Conservation (phyloP, 2,113 vertebrate genomes). For the Onychostruthus taczanowskii region DNA sequence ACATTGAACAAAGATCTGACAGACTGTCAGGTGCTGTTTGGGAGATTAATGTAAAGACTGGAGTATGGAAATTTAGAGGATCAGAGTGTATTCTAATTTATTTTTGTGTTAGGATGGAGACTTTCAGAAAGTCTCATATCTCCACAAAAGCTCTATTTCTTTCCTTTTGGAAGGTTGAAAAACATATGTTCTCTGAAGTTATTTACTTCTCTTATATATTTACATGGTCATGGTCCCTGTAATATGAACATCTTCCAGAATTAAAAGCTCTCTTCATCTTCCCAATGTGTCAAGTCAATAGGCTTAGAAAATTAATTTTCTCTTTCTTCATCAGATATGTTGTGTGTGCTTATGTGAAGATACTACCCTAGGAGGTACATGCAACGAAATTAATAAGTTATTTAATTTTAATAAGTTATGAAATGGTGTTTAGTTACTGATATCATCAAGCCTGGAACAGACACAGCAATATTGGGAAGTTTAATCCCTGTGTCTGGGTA, state of each 20-base stretch:
- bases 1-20: neutral
- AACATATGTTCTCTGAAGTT: neutral
- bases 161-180: neutral
- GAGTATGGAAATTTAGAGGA: neutral
- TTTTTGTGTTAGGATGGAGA: neutral
- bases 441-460: neutral
- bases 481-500: neutral
- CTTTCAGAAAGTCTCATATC: neutral
- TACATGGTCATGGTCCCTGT: neutral
- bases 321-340: neutral
- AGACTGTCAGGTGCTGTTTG: neutral
- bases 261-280: neutral
- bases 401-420: neutral
- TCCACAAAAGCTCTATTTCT: neutral
- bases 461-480: accelerated
- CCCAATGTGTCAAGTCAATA: neutral
- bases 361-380: neutral
- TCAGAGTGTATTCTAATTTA: neutral
- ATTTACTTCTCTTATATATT: neutral
- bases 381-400: neutral
- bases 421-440: neutral
- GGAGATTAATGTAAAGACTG: neutral
- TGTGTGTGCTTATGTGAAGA: neutral
- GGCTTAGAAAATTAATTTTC: neutral
- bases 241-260: neutral